Base-by-base conservation (phyloP, 2,888 invertebrate species). In the Taenaris catops region DNA sequence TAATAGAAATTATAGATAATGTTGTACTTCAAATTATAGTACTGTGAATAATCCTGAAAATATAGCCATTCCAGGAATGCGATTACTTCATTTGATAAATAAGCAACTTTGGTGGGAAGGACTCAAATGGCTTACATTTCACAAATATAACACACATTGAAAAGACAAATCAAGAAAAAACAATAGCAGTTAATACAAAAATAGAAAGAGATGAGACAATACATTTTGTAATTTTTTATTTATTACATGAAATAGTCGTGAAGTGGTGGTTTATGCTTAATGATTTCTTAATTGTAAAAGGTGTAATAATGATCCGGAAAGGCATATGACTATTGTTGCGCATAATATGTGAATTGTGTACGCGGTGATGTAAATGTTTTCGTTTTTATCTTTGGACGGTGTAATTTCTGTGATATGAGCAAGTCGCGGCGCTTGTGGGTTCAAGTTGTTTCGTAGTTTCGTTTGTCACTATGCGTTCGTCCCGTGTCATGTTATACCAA, bases 1-100 rank as follows among this genome's bases (percentile, higher is more conserved):
- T 43, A 12, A 44, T 47, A 3, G 47, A 55, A 34, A 53, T 51
- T 14, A 8, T 42, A 2, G 44, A 42, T n/a, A 38, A 48, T 16
- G 14, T 40, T 6, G 28, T 8, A 10, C 26, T 21, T 18, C 8
- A 7, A 0, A 38, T 8, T 39, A 40, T 2, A 18, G 34, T 17
- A 42, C 41, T 8, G 3, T 12, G 18, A 16, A 36, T 0, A 42
- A 42, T 8, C 39, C 41, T 19, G 44, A 41, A 8, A 35, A 44
- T n/a, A 26, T 40, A n/a, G 36, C 28, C 1, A 36, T 36, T 3
- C 34, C 39, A 34, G n/a, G 44, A 2, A 14, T 16, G 10, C n/a
- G 20, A n/a, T 17, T 36, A n/a, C 24, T 26, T 9, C 27, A 38
- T 23, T 28, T 41, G 23, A 27, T 24, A 16, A 9, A 31, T 5